phyloP scores from a whole-genome alignment of 1,140 invertebrate genomes.

The Ceratina australensis region DNA sequence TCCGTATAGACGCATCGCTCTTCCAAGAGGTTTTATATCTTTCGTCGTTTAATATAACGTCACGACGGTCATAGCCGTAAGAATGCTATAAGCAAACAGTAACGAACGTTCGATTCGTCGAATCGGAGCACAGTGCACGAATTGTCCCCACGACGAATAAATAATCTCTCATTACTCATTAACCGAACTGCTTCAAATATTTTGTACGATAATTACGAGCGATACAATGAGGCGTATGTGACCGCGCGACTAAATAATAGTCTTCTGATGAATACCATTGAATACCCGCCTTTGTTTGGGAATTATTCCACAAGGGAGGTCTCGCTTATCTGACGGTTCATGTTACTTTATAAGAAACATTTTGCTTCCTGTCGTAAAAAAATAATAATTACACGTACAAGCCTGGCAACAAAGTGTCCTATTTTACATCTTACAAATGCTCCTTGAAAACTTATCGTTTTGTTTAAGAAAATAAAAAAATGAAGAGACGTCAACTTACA shows the following conservation, averaged over 20 bases:
- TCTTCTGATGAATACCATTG: slow-evolving; percentile 29
- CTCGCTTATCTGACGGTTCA: no score
- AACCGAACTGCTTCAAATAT: slow-evolving; percentile 37
- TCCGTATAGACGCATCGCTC: not conserved
- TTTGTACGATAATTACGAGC: slow-evolving; percentile 43
- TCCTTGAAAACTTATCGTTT: no score
- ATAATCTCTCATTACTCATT: slow-evolving; percentile 52
- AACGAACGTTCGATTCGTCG: slow-evolving; percentile 18
- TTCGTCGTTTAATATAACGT: not conserved
- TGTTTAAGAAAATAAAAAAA: no score
- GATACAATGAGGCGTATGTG: slow-evolving; percentile 26
- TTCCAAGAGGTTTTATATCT: not conserved
- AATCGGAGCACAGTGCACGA: slow-evolving; percentile 34
- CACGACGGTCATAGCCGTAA: not conserved
- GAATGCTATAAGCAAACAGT: slow-evolving; percentile 14
- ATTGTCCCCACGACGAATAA: slow-evolving; percentile 43
- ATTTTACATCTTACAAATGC: no score
- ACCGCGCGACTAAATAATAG: slow-evolving; percentile 33
- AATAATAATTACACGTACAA: no score
- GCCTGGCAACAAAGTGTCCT: no score
- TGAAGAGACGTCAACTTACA: no score
- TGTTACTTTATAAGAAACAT: no score
- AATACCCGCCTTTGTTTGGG: slow-evolving; percentile 63
- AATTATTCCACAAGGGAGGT: not conserved
- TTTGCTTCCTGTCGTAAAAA: no score